Evolutionary conservation across 1,140 invertebrate species (phyloP).

Genomic region (Psix sp.): DNA sequence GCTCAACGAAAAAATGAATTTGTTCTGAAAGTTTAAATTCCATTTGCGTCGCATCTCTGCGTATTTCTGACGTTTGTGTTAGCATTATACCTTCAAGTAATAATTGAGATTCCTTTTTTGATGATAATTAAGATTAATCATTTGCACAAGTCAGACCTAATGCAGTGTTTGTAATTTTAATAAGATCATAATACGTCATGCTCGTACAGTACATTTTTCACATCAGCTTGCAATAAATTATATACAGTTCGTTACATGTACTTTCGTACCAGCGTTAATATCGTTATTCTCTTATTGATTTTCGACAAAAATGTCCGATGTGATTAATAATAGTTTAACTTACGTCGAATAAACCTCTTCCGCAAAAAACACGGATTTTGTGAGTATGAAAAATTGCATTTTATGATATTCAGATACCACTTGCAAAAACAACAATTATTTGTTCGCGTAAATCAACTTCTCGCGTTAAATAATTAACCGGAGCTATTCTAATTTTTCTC

Average conservation of each 20-base stretch:
- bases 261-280: too few species aligned
- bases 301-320: too few species aligned
- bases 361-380: too few species aligned
- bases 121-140: background rate
- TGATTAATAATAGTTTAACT: too few species aligned
- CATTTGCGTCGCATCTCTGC: slow-evolving; percentile 50
- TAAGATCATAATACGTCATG: background rate
- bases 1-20: slow-evolving; percentile 52
- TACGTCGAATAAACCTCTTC: too few species aligned
- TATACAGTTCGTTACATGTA: too few species aligned
- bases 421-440: slow-evolving; percentile 13
- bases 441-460: slow-evolving; percentile 38
- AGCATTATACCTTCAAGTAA: slow-evolving; percentile 9
- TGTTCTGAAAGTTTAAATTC: slow-evolving; percentile 59
- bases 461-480: background rate
- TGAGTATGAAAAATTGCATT: too few species aligned
- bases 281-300: too few species aligned
- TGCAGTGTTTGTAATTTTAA: slow-evolving; percentile 8
- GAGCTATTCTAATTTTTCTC: slow-evolving; percentile 28
- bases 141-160: background rate
- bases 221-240: too few species aligned
- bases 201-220: too few species aligned
- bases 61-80: slow-evolving; percentile 14
- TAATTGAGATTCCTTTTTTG: slow-evolving; percentile 29
- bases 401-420: background rate